Base-by-base conservation (phyloP, 2,113 vertebrate genomes). In the Rafetus swinhoei region DNA sequence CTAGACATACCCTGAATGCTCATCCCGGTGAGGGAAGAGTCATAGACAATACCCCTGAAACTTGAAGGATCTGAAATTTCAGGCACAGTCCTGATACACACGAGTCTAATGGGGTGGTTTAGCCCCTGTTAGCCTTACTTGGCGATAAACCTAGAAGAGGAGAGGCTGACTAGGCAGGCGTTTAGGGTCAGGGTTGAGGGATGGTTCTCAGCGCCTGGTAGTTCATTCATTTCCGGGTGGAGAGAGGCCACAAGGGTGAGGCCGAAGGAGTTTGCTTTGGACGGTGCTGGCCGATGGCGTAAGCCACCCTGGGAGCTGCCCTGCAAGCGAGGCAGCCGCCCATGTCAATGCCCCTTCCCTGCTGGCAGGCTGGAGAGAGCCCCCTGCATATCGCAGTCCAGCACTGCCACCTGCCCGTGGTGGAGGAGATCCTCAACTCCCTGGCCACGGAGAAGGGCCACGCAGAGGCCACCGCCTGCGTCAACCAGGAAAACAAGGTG, bases 321-420 rank as follows among this genome's bases (percentile, higher is more conserved):
- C 22, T 22, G 39, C 10, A 76, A 6, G 22, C 14, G 32, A 69
- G 15, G 62, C 27, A n/a, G 62, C 29, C 14, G 9, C 72, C 72
- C 39, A 69, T n/a, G 6, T n/a, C 3, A 69, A 18, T 69, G 15
- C 4, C 21, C 22, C 8, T 11, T 55, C 11, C 55, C 45, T 76
- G 19, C 19, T 13, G 21, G 35, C 59, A 98, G 97, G 86, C 94
- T 11, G 94, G 93, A 39, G 97, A 98, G 77, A 97, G 85, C 56
- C 96, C 97, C 10, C 97, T 98, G 35, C 97, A 97, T 77, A 89
- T 96, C 39, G 97, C 96, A 1, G 96, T 97, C 76, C 96, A 95
- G 53, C 96, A 98, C 79, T 96, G 95, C 80, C 97, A 97, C 18
- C 93, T 93, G 54, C 93, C 69, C 9, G 93, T 98, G 45, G 96